Percentiles rank a stretch among this genome's conserved stretches.
These are phyloP conservation scores for Chunga burmeisteri DNA, from an alignment of 2,113 vertebrate species.

Conservation along the genomic window DNA sequence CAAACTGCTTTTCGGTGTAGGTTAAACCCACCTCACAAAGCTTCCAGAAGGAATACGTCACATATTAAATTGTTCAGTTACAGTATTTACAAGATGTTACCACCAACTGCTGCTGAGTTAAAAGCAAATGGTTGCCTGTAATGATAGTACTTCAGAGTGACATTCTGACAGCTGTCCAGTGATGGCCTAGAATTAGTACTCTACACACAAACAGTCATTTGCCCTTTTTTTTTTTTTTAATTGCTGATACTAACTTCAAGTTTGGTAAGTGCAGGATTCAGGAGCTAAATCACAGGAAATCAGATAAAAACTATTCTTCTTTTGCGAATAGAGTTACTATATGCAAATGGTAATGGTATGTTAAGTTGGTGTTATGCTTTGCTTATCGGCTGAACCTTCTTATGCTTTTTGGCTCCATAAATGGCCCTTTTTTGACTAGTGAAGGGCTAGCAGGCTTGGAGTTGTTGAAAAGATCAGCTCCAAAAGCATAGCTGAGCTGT, in stretches of 20 bases:
- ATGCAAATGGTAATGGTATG: not conserved
- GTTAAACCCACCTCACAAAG: not conserved
- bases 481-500: not conserved
- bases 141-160: not conserved
- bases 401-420: not conserved
- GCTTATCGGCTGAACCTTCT: not conserved
- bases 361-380: not conserved
- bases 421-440: not conserved
- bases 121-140: not conserved
- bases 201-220: not conserved
- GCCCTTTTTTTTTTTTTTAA: not conserved
- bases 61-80: not conserved
- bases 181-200: not conserved
- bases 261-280: not conserved
- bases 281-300: not conserved
- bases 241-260: not conserved
- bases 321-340: not conserved
- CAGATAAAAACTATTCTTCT: not conserved
- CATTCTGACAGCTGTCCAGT: not conserved
- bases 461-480: not conserved
- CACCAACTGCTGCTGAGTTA: not conserved
- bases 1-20: not conserved
- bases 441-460: not conserved
- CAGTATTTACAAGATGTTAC: not conserved
- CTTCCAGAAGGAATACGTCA: not conserved